Percentiles rank a stretch among this genome's conserved stretches.
These are phyloP conservation scores for Reinhardtius hippoglossoides DNA, from an alignment of 2,113 vertebrate species.

Conservation along the genomic window DNA sequence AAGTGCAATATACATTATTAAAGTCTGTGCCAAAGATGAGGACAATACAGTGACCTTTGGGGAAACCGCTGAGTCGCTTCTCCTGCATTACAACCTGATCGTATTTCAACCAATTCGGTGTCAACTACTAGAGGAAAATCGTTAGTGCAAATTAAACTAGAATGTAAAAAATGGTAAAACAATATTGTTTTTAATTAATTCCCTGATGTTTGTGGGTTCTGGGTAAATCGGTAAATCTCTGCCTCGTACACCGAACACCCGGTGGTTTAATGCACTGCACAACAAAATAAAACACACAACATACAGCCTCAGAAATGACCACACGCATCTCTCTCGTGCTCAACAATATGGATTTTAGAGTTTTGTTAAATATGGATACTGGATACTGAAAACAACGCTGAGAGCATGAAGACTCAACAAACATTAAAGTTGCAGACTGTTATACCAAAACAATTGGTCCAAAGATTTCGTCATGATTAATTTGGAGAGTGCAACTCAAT, in stretches of 20 bases:
- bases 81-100: constrained; percentile 15
- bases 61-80: constrained; percentile 51
- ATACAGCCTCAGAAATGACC: background rate
- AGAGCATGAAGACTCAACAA: no score
- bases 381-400: no score
- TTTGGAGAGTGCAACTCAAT: constrained; percentile 6
- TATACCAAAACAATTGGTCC: background rate
- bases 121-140: background rate
- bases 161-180: background rate
- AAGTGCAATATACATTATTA: constrained; percentile 52
- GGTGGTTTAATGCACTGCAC: background rate
- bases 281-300: background rate
- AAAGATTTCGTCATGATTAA: constrained; percentile 36
- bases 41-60: constrained; percentile 41
- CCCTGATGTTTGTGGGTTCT: background rate
- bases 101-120: constrained; percentile 14
- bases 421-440: background rate
- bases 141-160: background rate
- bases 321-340: background rate
- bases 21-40: constrained; percentile 32
- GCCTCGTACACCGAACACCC: background rate
- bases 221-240: background rate
- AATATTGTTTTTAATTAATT: background rate
- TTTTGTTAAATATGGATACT: no score
- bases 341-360: background rate